Percentiles rank a stretch among this genome's conserved stretches.
Conservation (phyloP, 2,797 vertebrate genomes). For the Periophthalmus magnuspinnatus region DNA sequence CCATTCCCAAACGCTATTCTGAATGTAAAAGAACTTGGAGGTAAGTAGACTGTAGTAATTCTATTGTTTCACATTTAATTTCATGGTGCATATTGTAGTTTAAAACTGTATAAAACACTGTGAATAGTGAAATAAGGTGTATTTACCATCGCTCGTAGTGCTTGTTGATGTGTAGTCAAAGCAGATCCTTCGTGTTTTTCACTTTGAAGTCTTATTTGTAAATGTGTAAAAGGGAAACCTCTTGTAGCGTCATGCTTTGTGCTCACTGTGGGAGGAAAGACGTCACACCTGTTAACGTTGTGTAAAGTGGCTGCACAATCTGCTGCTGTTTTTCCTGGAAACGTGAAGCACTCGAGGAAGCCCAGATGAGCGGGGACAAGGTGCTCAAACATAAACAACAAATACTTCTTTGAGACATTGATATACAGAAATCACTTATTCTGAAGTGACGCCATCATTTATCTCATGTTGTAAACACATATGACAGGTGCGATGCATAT, state of each 20-base stretch:
- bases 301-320: slow-evolving; percentile 39
- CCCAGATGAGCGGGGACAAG: slow-evolving; percentile 52
- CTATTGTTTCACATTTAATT: neutral
- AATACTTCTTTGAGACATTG: slow-evolving; percentile 46
- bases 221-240: neutral
- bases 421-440: slow-evolving; percentile 51
- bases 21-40: slow-evolving; percentile 99
- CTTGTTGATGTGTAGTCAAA: slow-evolving; percentile 1
- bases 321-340: slow-evolving; percentile 63
- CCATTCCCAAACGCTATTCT: slow-evolving; percentile 95
- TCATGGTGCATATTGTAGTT: neutral
- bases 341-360: slow-evolving; percentile 47
- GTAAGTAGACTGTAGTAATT: slow-evolving; percentile 72
- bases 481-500: slow-evolving; percentile 71
- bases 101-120: neutral
- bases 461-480: slow-evolving; percentile 58
- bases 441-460: slow-evolving; percentile 62
- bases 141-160: neutral
- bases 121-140: neutral
- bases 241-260: neutral
- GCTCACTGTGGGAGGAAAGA: slow-evolving; percentile 33
- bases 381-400: slow-evolving; percentile 48
- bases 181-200: neutral
- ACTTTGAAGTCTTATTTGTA: slow-evolving; percentile 2
- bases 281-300: slow-evolving; percentile 53